Percentiles rank a stretch among this genome's conserved stretches.
These are phyloP conservation scores for Hozukius guyotensis DNA, from an alignment of 2,797 vertebrate genomes.

Conservation along the genomic window DNA sequence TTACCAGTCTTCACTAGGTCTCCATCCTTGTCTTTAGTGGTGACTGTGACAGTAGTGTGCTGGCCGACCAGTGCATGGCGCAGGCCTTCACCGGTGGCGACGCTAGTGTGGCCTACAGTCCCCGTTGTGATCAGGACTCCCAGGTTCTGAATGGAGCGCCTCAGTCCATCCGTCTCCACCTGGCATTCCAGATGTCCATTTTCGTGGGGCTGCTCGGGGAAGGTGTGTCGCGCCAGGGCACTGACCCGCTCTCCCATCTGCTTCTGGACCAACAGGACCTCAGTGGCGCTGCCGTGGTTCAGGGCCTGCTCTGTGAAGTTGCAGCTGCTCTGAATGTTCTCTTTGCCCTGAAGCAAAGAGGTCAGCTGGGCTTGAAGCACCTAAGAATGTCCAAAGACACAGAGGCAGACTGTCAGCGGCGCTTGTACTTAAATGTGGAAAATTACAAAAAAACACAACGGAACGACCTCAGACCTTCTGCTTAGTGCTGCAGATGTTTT, in stretches of 20 bases:
- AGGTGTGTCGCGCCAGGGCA: conserved; percentile 87
- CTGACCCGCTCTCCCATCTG: conserved; percentile 95
- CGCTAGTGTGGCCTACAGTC: conserved; percentile 90
- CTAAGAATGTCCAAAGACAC: conserved; percentile 64
- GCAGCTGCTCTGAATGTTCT: conserved; percentile 95
- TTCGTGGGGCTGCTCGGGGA: conserved; percentile 91
- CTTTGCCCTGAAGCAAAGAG: conserved; percentile 90
- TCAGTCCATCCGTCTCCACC: conserved; percentile 91
- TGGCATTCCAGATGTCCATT: conserved; percentile 91
- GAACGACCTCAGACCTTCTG: conserved; percentile 69
- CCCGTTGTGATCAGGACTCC: conserved; percentile 92
- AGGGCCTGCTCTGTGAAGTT: conserved; percentile 94
- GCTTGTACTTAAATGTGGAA: neutral
- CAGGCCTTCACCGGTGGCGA: conserved; percentile 93
- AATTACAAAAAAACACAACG: neutral
- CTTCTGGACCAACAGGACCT: conserved; percentile 93
- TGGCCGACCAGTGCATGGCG: conserved; percentile 91
- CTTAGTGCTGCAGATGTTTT: conserved; percentile 86
- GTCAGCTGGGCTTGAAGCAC: conserved; percentile 91
- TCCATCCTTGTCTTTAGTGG: conserved; percentile 95
- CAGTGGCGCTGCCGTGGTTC: conserved; percentile 84
- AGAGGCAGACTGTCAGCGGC: neutral
- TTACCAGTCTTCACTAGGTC: conserved; percentile 91
- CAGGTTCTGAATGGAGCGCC: conserved; percentile 93
- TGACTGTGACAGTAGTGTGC: conserved; percentile 90